phyloP scores from a whole-genome alignment of 2,113 vertebrate species.

The Bubalus kerabau region DNA sequence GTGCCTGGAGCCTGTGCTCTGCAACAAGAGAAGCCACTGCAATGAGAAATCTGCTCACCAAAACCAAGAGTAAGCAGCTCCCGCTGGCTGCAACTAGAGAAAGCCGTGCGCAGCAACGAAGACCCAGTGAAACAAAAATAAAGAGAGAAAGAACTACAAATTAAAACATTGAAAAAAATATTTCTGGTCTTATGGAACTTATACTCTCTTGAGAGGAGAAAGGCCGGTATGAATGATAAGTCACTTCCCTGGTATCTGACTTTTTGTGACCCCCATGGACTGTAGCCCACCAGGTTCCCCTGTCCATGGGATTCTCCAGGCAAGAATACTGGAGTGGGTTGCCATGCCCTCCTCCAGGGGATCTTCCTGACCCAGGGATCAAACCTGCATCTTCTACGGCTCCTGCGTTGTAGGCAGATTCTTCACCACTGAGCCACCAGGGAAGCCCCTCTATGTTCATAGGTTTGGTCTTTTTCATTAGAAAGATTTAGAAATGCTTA shows the following conservation, averaged over 20 bases:
- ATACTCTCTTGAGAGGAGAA: background rate
- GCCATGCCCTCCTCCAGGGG: background rate
- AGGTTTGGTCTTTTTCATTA: background rate
- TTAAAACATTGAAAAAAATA: background rate
- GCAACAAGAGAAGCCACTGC: background rate
- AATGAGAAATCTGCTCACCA: background rate
- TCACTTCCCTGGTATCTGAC: background rate
- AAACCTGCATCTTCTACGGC: background rate
- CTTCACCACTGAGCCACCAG: background rate
- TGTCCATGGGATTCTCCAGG: background rate
- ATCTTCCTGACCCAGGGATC: background rate
- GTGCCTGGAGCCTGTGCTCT: background rate
- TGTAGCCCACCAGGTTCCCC: background rate
- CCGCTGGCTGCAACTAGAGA: background rate
- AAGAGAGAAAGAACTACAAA: background rate
- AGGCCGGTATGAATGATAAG: background rate
- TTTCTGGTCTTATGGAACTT: background rate
- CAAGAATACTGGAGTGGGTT: background rate
- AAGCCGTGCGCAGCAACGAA: background rate
- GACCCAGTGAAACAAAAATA: background rate
- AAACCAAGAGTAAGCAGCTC: background rate
- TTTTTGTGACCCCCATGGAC: background rate
- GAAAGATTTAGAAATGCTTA: background rate
- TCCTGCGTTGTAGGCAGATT: background rate
- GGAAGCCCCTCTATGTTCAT: background rate